Percentiles rank a stretch among this genome's conserved stretches.
Conservation (phyloP, 2,113 vertebrate species). For the Mugil cephalus region DNA sequence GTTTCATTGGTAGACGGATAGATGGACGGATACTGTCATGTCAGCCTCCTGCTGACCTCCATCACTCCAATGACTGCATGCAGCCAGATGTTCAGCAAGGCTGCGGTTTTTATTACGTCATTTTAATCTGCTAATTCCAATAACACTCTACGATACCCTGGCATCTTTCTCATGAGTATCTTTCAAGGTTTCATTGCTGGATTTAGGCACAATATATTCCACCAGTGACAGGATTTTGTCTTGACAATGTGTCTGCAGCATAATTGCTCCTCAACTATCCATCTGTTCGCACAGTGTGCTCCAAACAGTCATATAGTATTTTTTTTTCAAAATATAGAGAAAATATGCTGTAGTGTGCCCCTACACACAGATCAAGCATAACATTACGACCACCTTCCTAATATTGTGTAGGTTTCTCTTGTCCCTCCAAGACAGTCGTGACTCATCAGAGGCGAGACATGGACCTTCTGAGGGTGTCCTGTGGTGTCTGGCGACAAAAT, state of each 20-base stretch:
- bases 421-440: no score
- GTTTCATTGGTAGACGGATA: no score
- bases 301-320: neutral
- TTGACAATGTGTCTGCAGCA: neutral
- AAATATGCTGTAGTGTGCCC: neutral
- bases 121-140: neutral
- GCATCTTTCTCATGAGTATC: neutral
- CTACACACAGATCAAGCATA: no score
- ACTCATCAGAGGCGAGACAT: no score
- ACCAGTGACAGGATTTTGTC: neutral
- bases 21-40: no score
- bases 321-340: neutral
- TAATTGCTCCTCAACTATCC: neutral
- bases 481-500: no score
- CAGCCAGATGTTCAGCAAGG: neutral
- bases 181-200: neutral
- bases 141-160: neutral
- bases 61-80: neutral
- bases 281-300: conserved; percentile 15
- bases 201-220: neutral
- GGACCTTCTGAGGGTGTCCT: no score
- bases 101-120: no score
- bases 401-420: no score
- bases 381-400: no score
- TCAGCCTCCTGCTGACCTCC: no score